Percentiles rank a stretch among this genome's conserved stretches.
phyloP scores from a whole-genome alignment of 37 sponge, comb jelly and placozoan species.

The Diacarnus erythraeanus region DNA sequence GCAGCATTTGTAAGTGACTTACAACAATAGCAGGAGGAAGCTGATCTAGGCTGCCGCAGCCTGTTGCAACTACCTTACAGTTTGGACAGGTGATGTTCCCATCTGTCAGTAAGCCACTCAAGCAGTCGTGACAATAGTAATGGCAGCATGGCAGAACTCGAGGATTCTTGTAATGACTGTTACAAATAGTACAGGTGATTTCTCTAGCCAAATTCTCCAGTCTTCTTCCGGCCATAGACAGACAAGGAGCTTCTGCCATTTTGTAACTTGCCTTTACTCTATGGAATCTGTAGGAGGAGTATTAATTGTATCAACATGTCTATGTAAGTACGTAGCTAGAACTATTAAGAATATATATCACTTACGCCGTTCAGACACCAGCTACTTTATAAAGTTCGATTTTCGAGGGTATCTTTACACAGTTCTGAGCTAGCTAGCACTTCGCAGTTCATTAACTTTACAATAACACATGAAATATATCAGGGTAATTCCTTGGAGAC shows the following conservation, averaged over 20 bases:
- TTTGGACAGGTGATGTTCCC: neutral
- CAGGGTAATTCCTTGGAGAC: no score
- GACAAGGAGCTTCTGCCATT: slow-evolving; percentile 29
- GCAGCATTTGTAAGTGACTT: neutral
- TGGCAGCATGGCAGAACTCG: slow-evolving; percentile 44
- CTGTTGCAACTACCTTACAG: neutral
- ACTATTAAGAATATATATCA: no score
- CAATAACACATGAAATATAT: no score
- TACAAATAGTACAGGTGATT: slow-evolving; percentile 22
- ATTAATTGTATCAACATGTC: no score
- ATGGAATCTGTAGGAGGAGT: no score
- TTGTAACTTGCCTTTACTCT: no score
- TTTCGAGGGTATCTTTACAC: no score
- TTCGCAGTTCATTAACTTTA: no score
- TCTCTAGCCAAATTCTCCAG: slow-evolving; percentile 11
- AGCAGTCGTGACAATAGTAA: slow-evolving; percentile 23
- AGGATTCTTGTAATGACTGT: slow-evolving; percentile 3
- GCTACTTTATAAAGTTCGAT: no score
- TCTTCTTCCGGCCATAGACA: neutral
- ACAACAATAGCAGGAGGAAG: slow-evolving; percentile 8
- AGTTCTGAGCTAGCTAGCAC: no score
- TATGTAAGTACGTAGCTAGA: no score
- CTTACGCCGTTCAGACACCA: no score
- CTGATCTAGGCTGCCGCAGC: neutral
- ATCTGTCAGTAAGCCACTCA: neutral